A percentile compares a stretch with the other conserved stretches of the same genome.
phyloP scores from a whole-genome alignment of 2,888 invertebrate genomes.

The Artemia sinica region DNA sequence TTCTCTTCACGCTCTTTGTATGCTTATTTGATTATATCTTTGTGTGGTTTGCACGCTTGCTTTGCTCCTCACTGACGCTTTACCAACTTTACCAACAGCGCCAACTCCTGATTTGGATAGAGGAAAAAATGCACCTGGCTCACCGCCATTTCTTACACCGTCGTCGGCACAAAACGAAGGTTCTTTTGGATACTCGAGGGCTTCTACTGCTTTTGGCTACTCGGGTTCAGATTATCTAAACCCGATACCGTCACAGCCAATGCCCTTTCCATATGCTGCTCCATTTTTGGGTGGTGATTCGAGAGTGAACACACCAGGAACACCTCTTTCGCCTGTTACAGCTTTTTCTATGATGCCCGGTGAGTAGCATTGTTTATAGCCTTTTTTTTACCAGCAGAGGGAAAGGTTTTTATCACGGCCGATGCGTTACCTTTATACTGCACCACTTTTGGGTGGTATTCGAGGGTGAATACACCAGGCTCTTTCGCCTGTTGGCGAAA shows the following conservation, averaged over 20 bases:
- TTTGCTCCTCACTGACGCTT: conserved; percentile 18
- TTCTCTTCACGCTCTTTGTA: neutral
- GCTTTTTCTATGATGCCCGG: neutral
- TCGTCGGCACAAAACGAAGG: neutral
- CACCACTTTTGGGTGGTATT: too few species aligned
- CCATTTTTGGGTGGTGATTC: conserved; percentile 4
- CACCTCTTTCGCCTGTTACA: conserved; percentile 5
- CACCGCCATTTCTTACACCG: neutral
- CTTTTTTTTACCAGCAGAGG: too few species aligned
- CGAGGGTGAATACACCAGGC: too few species aligned
- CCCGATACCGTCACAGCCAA: conserved; percentile 1
- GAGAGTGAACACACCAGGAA: conserved; percentile 1
- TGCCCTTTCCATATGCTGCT: neutral
- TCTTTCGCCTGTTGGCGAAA: too few species aligned
- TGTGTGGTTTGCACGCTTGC: conserved; percentile 19
- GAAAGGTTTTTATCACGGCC: too few species aligned
- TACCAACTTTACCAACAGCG: conserved; percentile 23
- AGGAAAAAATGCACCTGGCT: neutral
- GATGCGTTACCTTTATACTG: too few species aligned
- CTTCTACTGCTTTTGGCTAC: neutral
- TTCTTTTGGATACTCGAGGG: neutral
- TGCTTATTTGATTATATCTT: conserved; percentile 14
- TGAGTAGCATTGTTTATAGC: neutral
- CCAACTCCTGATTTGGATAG: conserved; percentile 17
- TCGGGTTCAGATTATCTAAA: neutral